phyloP scores from a whole-genome alignment of 2,797 vertebrate species.

The Hybognathus amarus region DNA sequence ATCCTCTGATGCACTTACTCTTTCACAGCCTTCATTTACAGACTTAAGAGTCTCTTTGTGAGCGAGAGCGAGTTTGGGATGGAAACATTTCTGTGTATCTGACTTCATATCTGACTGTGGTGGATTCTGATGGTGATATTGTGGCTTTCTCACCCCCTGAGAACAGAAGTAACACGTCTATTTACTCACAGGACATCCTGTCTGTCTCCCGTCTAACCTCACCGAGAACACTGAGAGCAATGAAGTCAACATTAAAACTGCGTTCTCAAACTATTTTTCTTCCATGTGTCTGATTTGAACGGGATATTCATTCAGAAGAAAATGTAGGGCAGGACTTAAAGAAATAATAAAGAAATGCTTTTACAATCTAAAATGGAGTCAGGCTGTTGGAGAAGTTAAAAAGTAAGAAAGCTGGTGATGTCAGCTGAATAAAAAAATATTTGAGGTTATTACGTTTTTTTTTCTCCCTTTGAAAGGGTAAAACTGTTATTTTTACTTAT shows the following conservation, averaged over 20 bases:
- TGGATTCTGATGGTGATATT: constrained; percentile 17
- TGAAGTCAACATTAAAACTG: background rate
- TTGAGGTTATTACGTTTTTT: background rate
- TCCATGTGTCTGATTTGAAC: background rate
- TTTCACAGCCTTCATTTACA: background rate
- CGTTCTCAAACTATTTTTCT: background rate
- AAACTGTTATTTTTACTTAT: background rate
- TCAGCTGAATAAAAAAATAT: background rate
- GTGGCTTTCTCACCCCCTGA: constrained; percentile 3
- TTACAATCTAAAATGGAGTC: background rate
- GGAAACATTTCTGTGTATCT: background rate
- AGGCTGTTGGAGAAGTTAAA: background rate
- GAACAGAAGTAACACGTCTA: background rate
- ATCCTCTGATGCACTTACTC: constrained; percentile 14
- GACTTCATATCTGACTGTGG: background rate
- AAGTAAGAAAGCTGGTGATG: background rate
- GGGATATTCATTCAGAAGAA: background rate
- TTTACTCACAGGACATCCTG: constrained; percentile 26
- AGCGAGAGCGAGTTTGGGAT: background rate
- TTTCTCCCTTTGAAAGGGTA: background rate
- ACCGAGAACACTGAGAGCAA: constrained; percentile 3
- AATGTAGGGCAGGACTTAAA: background rate
- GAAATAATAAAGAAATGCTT: background rate
- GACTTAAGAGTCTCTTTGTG: background rate
- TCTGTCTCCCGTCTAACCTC: background rate